Evolutionary conservation across 30 jellyfish, hydroid and myxozoan species (phyloP), one percentile per base, ranked within the genome.

Genomic region (Aurelia coerulea): DNA sequence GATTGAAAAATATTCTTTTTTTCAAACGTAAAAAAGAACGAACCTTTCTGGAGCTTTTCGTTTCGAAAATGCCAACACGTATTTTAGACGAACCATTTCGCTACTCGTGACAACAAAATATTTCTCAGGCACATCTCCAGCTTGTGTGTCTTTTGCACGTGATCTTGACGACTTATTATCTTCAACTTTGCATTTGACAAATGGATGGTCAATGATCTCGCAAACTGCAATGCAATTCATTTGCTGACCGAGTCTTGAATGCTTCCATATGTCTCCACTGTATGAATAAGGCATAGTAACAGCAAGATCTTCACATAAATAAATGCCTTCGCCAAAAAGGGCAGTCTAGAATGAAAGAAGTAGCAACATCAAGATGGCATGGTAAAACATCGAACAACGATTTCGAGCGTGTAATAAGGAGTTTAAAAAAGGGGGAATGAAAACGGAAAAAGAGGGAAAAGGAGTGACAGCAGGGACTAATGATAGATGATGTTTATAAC

Each of bases 71-170:
- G 84, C 91, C 66, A 88, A 62, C 53, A 93, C 80, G 72, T 93
- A 93, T 86, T 83, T 93, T 0, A 88, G 79, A 33, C 97, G 90
- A 32, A 93, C 90, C 81, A 93, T 51, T 31, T 93, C 97, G 82
- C 97, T 93, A 79, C 95, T 93, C 29, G 98, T 93, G 65, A 93
- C 98, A 12, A 93, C 98, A 78, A 93, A 88, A 69, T 93, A 93
- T 50, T 84, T 88, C 65, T 88, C 95, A 6, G 98, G 98, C 34
- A 93, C 98, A 68, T 93, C 98, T 3, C 98, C 98, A 31, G 88
- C 92, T 73, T 86, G 90, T 10, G 98, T 72, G 79, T 78, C 93
- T 54, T 83, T 64, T n/a, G 98, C 98, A 2, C 92, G 91, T 5
- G 95, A 62, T 62, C 98, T 75, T n/a, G 85, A 46, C 16, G 70